Evolutionary conservation across 2,888 invertebrate species (phyloP).

Genomic region (Cancer borealis): DNA sequence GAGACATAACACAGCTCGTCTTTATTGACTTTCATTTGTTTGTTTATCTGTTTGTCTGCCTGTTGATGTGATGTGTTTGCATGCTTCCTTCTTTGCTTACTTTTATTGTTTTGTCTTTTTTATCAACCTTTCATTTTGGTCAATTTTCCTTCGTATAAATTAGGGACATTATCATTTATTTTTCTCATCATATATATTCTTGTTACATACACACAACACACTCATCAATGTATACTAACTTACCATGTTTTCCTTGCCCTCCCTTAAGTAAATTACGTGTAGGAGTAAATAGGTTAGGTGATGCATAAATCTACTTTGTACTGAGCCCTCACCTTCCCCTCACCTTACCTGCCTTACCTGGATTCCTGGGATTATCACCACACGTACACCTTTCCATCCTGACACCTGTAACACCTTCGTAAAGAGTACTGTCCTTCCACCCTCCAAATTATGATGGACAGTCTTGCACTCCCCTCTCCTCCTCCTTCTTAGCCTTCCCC

Average conservation of each 20-base stretch:
- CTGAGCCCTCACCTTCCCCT: background rate
- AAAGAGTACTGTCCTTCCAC: background rate
- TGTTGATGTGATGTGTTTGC: background rate
- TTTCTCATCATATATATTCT: background rate
- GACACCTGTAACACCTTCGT: conserved; percentile 38
- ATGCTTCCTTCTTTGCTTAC: too few species aligned
- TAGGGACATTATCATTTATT: background rate
- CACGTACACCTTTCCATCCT: background rate
- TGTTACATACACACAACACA: background rate
- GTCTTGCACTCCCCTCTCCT: background rate
- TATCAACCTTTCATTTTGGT: too few species aligned
- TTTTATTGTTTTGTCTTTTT: too few species aligned
- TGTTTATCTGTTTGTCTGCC: background rate
- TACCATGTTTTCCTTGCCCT: conserved; percentile 6
- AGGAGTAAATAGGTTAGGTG: background rate
- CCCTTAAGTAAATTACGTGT: background rate
- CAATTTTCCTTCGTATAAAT: background rate
- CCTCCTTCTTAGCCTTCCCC: background rate
- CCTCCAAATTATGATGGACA: background rate
- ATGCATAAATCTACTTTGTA: background rate
- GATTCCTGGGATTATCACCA: background rate
- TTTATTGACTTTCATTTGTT: background rate
- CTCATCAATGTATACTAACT: background rate
- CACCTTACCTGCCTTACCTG: background rate
- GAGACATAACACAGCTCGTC: background rate